phyloP scores from a whole-genome alignment of 2,113 vertebrate species.

The Rhinopomastus cyanomelas region DNA sequence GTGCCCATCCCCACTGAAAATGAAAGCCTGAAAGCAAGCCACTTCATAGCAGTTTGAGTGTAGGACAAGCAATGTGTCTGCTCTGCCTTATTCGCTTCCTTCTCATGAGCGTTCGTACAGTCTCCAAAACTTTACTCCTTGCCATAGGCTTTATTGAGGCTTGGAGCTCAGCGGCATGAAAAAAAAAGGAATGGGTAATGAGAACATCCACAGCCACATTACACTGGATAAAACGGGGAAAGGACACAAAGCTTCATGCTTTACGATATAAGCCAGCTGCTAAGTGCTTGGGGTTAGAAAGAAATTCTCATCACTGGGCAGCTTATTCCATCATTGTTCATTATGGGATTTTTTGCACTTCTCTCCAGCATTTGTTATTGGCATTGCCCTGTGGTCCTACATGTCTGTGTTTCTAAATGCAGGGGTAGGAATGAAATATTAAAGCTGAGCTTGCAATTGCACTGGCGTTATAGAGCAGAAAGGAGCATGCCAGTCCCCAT shows the following conservation, averaged over 20 bases:
- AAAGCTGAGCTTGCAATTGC: not conserved
- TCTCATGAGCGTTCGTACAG: not conserved
- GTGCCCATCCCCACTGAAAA: not conserved
- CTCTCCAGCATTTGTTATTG: not conserved
- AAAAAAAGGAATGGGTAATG: not conserved
- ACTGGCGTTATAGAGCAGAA: not conserved
- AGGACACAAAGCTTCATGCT: constrained; percentile 23
- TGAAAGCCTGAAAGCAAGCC: not conserved
- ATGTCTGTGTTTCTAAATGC: not conserved
- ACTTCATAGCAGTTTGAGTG: not conserved
- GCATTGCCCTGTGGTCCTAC: not conserved
- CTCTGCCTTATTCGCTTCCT: not conserved
- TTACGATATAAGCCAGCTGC: not conserved
- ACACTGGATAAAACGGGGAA: constrained; percentile 24
- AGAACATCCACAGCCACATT: constrained; percentile 14
- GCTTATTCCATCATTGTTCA: constrained; percentile 12
- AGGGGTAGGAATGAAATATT: not conserved
- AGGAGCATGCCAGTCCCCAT: not conserved
- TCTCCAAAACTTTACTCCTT: not conserved
- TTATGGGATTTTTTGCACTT: constrained; percentile 9
- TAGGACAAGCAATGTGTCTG: not conserved
- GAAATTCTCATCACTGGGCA: constrained; percentile 24
- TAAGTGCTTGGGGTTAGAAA: constrained; percentile 44
- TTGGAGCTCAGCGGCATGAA: not conserved
- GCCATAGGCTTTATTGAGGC: not conserved